These are phyloP conservation scores for Drosophila asahinai DNA, from an alignment of 1,140 invertebrate genomes.

Conservation along the genomic window DNA sequence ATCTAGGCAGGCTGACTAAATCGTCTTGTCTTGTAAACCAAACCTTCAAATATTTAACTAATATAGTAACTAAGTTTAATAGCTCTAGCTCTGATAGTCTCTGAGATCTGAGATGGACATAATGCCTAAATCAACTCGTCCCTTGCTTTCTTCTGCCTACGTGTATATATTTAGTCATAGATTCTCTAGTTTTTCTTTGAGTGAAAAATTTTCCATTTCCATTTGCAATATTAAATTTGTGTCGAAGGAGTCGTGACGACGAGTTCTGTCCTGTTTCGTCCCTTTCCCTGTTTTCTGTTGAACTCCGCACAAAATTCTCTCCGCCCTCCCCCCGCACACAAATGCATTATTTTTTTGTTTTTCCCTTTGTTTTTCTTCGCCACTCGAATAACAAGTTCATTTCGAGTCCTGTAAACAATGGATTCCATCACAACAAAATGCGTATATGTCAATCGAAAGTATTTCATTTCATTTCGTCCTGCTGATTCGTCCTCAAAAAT, in stretches of 20 bases:
- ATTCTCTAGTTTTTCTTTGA: conserved; percentile 5
- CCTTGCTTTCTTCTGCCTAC: not conserved
- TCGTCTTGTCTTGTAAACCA: no score
- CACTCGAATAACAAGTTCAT: conserved; percentile 58
- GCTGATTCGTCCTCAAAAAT: conserved; percentile 36
- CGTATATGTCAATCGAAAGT: conserved; percentile 55
- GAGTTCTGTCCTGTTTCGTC: conserved; percentile 19
- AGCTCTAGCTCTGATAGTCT: no score
- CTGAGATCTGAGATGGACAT: not conserved
- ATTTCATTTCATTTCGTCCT: conserved; percentile 48
- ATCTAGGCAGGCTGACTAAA: no score
- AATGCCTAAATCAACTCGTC: not conserved
- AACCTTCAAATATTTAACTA: no score
- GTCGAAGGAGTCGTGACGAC: conserved; percentile 34
- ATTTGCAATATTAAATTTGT: conserved; percentile 56
- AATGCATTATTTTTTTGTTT: conserved; percentile 50
- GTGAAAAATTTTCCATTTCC: conserved; percentile 35
- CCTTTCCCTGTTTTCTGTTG: conserved; percentile 22
- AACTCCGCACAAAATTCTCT: conserved; percentile 26
- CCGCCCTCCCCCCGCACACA: not conserved
- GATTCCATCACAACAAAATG: conserved; percentile 50
- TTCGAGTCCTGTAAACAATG: conserved; percentile 50
- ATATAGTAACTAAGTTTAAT: no score
- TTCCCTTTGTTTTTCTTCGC: conserved; percentile 32
- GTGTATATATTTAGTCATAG: not conserved